Evolutionary conservation across 2,797 vertebrate species (phyloP), one percentile per base, ranked within the genome.

Genomic region (Columba guinea): DNA sequence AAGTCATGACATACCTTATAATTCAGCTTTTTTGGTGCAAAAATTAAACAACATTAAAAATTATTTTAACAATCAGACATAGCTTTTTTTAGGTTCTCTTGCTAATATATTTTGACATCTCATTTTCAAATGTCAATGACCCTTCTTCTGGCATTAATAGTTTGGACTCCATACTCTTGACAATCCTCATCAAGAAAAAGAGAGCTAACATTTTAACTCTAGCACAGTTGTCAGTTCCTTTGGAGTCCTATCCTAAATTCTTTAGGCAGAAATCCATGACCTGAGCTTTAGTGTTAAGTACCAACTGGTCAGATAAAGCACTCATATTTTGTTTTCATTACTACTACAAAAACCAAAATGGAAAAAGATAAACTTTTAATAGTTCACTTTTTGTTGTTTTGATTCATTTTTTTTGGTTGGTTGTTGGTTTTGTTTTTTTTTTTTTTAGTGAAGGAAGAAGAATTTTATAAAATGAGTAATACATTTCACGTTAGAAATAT

Each of bases 371-470:
- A 75, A 51, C 3, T 64, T 83, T 30, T 53, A 3, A 30, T 20
- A 65, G 9, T 30, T 4, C 14, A 17, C 5, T 24, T 39, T 39
- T 39, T 14, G 18, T 20, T 37, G 4, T 13, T 9, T 9, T 6
- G 17, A 17, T 44, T 44, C 7, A 18, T 44, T 44, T 18, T 44
- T 18, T 44, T 44, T 20, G 44, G 19, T 46, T 20, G 41, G 16
- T 46, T 46, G 44, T 20, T 46, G 18, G 20, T 46, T 46, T n/a
- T 21, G 9, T 10, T 65, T 30, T 18, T 9, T 52, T 16, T 13
- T 8, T n/a, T 12, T 0, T 11, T n/a, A 4, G 4, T 3, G 55
- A 41, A 58, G 0, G 22, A 78, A 41, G 6, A 5, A 56, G 13
- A 39, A 13, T 32, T 71, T 81, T 78, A 15, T 37, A 15, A 67